A percentile compares a stretch with the other conserved stretches of the same genome.
Conservation (phyloP, 1,140 invertebrate genomes). For the Bursaphelenchus mucronatus region DNA sequence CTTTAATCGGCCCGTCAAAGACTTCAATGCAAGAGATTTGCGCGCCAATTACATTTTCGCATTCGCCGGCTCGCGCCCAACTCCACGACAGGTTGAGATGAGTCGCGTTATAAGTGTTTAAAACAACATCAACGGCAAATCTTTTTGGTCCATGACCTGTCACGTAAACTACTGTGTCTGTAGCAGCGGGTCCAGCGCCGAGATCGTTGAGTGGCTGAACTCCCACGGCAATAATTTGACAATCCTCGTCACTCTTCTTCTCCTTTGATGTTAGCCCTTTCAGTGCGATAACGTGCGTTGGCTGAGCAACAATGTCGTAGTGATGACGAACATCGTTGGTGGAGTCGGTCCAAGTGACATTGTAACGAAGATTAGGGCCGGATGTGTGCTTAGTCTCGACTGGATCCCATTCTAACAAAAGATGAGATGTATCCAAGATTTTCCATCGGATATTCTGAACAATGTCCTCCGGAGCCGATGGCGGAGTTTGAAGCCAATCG, state of each 20-base stretch:
- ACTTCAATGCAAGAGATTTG: conserved; percentile 9
- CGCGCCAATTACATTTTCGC: conserved; percentile 45
- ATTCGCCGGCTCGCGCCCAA: conserved; percentile 37
- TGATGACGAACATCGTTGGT: conserved; percentile 12
- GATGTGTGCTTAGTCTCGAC: conserved; percentile 32
- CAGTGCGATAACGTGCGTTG: conserved; percentile 28
- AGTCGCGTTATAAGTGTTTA: conserved; percentile 36
- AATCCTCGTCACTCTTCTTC: background rate
- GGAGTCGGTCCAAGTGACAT: conserved; percentile 34
- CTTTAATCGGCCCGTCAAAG: background rate
- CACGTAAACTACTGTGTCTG: conserved; percentile 38
- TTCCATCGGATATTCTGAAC: conserved; percentile 36
- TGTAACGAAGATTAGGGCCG: conserved; percentile 45
- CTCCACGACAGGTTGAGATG: conserved; percentile 45
- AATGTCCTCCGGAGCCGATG: conserved; percentile 29
- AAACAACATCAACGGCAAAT: conserved; percentile 26
- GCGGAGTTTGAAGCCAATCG: conserved; percentile 33
- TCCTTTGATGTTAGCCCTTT: background rate
- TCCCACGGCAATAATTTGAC: conserved; percentile 31
- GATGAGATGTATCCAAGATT: conserved; percentile 37
- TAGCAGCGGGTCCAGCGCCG: conserved; percentile 28
- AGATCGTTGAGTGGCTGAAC: conserved; percentile 43
- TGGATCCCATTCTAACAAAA: conserved; percentile 45
- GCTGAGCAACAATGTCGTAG: conserved; percentile 26
- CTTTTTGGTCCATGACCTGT: conserved; percentile 39